phyloP scores from a whole-genome alignment of 2,888 invertebrate genomes.

The Drosophila hawaiiensis region DNA sequence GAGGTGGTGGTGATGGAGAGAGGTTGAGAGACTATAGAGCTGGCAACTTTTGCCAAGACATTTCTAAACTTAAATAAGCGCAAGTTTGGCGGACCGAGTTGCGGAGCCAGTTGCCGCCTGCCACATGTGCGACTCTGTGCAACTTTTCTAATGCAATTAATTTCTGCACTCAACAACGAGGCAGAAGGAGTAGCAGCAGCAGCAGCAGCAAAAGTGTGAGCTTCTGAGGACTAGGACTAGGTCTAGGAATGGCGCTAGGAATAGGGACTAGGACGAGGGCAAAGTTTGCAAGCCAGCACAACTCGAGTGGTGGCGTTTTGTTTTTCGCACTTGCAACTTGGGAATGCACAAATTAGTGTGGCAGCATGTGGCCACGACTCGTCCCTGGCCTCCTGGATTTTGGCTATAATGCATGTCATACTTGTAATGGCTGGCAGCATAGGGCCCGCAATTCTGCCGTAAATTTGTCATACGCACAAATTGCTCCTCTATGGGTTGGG shows the following conservation, averaged over 20 bases:
- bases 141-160: constrained; percentile 82
- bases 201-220: background rate
- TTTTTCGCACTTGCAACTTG: constrained; percentile 76
- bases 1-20: background rate
- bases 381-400: constrained; percentile 19
- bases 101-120: constrained; percentile 46
- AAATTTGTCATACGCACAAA: constrained; percentile 76
- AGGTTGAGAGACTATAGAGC: constrained; percentile 4
- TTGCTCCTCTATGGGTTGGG: constrained; percentile 35
- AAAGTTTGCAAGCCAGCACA: constrained; percentile 54
- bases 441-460: constrained; percentile 26
- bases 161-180: constrained; percentile 76
- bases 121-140: constrained; percentile 72
- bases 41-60: constrained; percentile 70
- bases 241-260: background rate
- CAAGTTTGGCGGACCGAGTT: constrained; percentile 68
- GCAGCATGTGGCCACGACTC: constrained; percentile 73
- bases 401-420: constrained; percentile 75
- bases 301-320: constrained; percentile 65
- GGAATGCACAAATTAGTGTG: constrained; percentile 79
- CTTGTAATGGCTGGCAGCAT: constrained; percentile 65
- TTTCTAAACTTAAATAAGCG: constrained; percentile 80
- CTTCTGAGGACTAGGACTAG: constrained; percentile 10
- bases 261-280: constrained; percentile 31
- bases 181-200: background rate